Conservation (phyloP, 2,888 invertebrate genomes). For the Melolontha melolontha region DNA sequence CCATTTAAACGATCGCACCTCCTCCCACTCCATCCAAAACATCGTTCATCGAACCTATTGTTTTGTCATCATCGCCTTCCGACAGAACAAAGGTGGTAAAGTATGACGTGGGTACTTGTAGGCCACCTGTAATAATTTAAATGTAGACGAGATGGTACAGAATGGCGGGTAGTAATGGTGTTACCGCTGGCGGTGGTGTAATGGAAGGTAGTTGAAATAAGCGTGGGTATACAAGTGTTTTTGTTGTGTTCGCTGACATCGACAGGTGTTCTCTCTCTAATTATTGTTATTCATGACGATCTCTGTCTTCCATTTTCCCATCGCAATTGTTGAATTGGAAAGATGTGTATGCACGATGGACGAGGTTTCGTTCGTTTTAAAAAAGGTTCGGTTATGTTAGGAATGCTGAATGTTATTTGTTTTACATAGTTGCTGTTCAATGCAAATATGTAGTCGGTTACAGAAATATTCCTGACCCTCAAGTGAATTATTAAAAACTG, state of each 20-base stretch:
- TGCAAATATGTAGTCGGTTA: background rate
- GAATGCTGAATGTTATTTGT: background rate
- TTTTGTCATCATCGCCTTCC: background rate
- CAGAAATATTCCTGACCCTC: no score
- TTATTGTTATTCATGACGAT: constrained; percentile 17
- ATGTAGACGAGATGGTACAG: background rate
- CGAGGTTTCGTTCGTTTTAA: background rate
- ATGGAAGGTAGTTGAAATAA: background rate
- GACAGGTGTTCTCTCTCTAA: constrained; percentile 18
- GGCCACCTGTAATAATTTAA: constrained; percentile 12
- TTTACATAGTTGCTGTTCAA: background rate
- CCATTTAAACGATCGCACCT: constrained; percentile 3
- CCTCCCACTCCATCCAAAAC: background rate
- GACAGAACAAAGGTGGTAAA: constrained; percentile 6
- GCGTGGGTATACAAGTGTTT: constrained; percentile 17
- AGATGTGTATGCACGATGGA: background rate
- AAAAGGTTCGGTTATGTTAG: no score
- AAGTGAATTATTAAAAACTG: no score
- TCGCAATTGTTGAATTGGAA: background rate
- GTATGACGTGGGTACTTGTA: constrained; percentile 10
- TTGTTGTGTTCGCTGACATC: background rate
- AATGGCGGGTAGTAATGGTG: no score
- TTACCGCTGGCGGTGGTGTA: no score
- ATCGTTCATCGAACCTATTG: constrained; percentile 39
- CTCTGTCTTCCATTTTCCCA: background rate